A percentile compares a stretch with the other conserved stretches of the same genome.
Evolutionary conservation across 2,797 vertebrate genomes (phyloP).

Genomic region (Myotis findleyi): DNA sequence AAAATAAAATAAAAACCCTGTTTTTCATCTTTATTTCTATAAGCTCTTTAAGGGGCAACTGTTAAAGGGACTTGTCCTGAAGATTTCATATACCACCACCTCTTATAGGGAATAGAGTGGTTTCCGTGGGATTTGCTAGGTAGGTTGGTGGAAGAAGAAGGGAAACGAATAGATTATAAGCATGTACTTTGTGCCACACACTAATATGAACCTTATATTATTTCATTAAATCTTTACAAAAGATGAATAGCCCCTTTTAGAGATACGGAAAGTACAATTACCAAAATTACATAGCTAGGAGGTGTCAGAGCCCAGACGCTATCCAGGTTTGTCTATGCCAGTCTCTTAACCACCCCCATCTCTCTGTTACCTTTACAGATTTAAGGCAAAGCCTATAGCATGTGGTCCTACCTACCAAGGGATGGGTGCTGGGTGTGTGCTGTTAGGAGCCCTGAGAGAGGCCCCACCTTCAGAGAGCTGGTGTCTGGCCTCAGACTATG

Average conservation of each 20-base stretch:
- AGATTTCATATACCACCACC: neutral
- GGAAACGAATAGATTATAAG: neutral
- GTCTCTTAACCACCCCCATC: neutral
- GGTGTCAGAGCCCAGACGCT: neutral
- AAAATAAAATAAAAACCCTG: neutral
- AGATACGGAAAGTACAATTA: neutral
- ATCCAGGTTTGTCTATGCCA: neutral
- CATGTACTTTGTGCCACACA: neutral
- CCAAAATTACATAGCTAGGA: neutral
- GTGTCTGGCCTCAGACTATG: neutral
- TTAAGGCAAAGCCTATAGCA: neutral
- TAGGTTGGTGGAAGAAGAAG: neutral
- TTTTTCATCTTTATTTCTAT: neutral
- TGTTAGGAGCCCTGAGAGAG: neutral
- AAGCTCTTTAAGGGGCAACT: neutral
- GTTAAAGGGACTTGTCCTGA: neutral
- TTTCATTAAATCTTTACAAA: constrained; percentile 30
- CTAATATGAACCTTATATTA: neutral
- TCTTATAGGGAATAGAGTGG: neutral
- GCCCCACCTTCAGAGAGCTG: neutral
- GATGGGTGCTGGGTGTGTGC: neutral
- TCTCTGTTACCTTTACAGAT: neutral
- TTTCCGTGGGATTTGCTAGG: neutral
- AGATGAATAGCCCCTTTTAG: neutral
- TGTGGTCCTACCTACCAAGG: neutral